Base-by-base conservation (phyloP, 2,888 invertebrate genomes). In the Sminthurinus aureus region DNA sequence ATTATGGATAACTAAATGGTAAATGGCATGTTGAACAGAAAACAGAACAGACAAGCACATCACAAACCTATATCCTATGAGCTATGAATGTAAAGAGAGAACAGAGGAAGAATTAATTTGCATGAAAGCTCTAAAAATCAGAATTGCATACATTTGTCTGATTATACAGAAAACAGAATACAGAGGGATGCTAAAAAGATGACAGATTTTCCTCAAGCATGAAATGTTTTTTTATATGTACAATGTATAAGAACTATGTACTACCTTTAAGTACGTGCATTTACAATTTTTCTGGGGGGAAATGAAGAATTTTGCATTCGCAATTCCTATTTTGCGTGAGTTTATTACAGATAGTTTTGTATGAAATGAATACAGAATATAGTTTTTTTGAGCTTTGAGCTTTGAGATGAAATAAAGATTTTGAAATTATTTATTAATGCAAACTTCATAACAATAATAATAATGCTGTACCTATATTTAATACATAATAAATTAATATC, bases 371-470 rank as follows among this genome's bases (percentile, higher is more conserved):
- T 38, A 38, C 38, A 38, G 38, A 4, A 6, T n/a, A n/a, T n/a
- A n/a, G n/a, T n/a, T 38, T 38, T 38, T 38, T 38, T 38, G 38
- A 38, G n/a, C n/a, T n/a, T n/a, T n/a, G n/a, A 38, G 38, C 1
- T 38, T 38, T 38, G 38, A 38, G 38, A 38, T 38, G 38, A 38
- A 38, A 58, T 6, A 58, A 58, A 58, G 15, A 15, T 58, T 71
- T 22, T 71, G 24, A 24, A 71, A 71, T 71, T 71, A 71, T 71
- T 71, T 71, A 71, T 71, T 22, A 71, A 71, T 71, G 71, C 24
- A 71, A 13, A 58, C 13, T 38, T 4, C 38, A 38, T 38, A 38
- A 38, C 38, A 38, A 38, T 38, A 38, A 38, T 38, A 38, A 38
- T 38, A 38, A 38, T 38, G 38, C 38, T 38, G 38, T 38, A 38